phyloP scores from a whole-genome alignment of 2,797 vertebrate genomes.

The Allobates femoralis region DNA sequence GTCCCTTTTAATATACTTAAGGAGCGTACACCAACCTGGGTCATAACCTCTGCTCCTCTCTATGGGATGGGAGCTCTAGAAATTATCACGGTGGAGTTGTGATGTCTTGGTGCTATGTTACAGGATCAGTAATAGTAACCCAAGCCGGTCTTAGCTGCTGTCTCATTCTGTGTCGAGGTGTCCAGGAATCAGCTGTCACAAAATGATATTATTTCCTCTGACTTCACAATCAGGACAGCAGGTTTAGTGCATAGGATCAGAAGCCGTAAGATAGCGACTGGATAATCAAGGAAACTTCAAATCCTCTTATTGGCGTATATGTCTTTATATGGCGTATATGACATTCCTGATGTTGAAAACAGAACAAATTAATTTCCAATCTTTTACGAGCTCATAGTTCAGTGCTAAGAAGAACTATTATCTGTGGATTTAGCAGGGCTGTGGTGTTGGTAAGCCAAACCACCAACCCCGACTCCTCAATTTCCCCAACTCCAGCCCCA shows the following conservation, averaged over 20 bases:
- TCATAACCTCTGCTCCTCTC: slow-evolving; percentile 72
- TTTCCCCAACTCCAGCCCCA: no score
- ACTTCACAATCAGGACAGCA: neutral
- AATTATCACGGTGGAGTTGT: slow-evolving; percentile 72
- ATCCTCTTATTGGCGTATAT: no score
- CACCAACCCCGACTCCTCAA: no score
- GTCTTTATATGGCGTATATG: no score
- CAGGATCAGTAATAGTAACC: slow-evolving; percentile 69
- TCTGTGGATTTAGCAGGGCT: neutral
- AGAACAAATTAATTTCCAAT: neutral
- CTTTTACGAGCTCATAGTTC: neutral
- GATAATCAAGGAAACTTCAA: no score
- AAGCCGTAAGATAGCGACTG: neutral
- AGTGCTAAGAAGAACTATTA: neutral
- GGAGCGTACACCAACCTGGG: slow-evolving; percentile 73
- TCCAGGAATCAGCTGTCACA: slow-evolving; percentile 15
- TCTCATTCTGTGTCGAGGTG: slow-evolving; percentile 8
- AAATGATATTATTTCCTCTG: slow-evolving; percentile 4
- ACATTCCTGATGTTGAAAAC: neutral
- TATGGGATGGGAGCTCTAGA: slow-evolving; percentile 77
- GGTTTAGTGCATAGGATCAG: neutral
- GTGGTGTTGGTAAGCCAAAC: no score
- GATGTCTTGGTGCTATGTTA: slow-evolving; percentile 71
- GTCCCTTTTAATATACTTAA: slow-evolving; percentile 70
- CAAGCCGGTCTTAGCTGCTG: slow-evolving; percentile 65